Evolutionary conservation across 2,113 vertebrate species (phyloP), one percentile per base, ranked within the genome.

Genomic region (Oncorhynchus tshawytscha): DNA sequence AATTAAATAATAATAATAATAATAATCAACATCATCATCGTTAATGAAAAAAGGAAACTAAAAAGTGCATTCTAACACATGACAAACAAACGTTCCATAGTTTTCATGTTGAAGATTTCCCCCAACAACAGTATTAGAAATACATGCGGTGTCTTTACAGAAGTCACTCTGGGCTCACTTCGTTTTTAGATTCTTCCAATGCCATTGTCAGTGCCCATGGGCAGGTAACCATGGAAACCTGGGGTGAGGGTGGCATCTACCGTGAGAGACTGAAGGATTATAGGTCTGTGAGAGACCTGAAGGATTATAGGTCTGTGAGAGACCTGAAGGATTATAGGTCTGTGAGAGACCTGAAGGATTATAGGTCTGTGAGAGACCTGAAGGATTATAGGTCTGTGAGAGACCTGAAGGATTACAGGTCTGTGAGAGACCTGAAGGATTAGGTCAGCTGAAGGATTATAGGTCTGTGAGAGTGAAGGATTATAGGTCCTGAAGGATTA

Each of bases 1-100:
- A 92, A 93, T 92, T 92, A 90, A 91, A 92, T 92, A 89, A 87
- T 87, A 81, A 25, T 25, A 0, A 27, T 27, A 90, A 92, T 92
- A 80, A 82, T 72, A 71, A 73, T 82, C 81, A 64, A 83, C 34
- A 39, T 39, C 34, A 45, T 9, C 39, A 45, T 9, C 39, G 11
- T 45, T 86, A 68, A 79, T 82, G 76, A 84, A 88, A 85, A 65
- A 79, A 82, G 54, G 34, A 84, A 80, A 78, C 74, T 2, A 18
- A 78, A 80, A 80, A 62, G 27, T 64, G 57, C 69, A 69, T 76
- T 66, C 64, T 48, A 72, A 67, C 22, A 76, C 0, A 0, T 73
- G 73, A 75, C 78, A 85, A 68, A 82, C 34, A 39, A 82, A 27
- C 27, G 84, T 90, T 85, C 86, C 80, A 82, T 85, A 29, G 87